Evolutionary conservation across 2,113 vertebrate species (phyloP), one percentile per base, ranked within the genome.

Genomic region (Symphodus melops): DNA sequence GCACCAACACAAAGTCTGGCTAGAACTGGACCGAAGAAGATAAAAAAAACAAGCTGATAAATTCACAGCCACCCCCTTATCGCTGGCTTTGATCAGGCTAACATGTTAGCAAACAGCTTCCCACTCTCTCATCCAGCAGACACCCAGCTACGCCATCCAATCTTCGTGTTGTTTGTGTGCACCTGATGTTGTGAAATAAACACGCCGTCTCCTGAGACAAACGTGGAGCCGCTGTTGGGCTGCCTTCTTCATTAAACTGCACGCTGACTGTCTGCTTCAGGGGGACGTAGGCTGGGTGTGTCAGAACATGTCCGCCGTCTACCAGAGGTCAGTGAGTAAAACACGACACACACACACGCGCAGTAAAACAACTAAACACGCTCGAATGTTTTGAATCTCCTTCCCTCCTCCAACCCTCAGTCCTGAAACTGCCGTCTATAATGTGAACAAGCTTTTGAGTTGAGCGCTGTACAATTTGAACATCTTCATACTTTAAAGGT

Each of bases 91-190:
- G 48, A 51, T 51, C 48, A 51, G 48, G 17, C 48, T 9, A 51
- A 51, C 48, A n/a, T 51, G 48, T 51, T 51, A 51, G 48, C 48
- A 51, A 51, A 51, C 48, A 51, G 9, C 48, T 51, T 51, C 48
- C 48, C 48, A 51, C 48, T 51, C 8, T 51, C 19, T n/a, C 48
- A 51, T 51, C 48, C 17, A 6, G 48, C 48, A 51, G 5, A 51
- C 19, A 51, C 17, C 48, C 14, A 51, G 19, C 19, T n/a, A n/a
- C 19, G 9, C n/a, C 46, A 48, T 51, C 48, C 48, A n/a, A n/a
- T 20, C 20, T 51, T 9, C n/a, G 42, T 14, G 42, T 14, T 51
- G 48, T 20, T 51, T 51, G 19, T 51, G 48, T n/a, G 19, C 48
- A 51, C 48, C 48, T 51, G 48, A 51, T 51, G 46, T 17, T 48